Base-by-base conservation (phyloP, 2,888 invertebrate species). In the Crematogaster levior region DNA sequence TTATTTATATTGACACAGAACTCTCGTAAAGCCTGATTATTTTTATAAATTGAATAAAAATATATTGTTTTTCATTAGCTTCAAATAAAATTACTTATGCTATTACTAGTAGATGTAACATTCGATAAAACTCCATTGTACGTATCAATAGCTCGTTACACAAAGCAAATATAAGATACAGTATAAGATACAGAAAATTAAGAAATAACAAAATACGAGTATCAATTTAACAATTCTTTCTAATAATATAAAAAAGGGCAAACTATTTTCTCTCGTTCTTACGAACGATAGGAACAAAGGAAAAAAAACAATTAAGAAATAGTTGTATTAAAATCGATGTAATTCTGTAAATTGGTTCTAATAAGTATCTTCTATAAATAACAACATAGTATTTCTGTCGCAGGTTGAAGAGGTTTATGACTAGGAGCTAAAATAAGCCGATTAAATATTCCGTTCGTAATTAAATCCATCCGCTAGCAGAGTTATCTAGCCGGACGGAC, bases 221-320 rank as follows among this genome's bases (percentile, higher is more conserved):
- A 60, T 60, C n/a, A 10, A 58, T 58, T 34, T 10, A 34, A 34
- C 0, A 34, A 34, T 60, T 12, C 6, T 56, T 56, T 58, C 3
- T 30, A 15, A 61, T 12, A 37, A 9, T 15, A n/a, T 53, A 15
- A 18, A n/a, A 34, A 56, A 21, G 12, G 10, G 21, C 4, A 40
- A 60, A 60, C 37, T 24, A 18, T 56, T 65, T 3, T 40, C 4
- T 61, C 56, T 40, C n/a, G n/a, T n/a, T n/a, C n/a, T n/a, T n/a
- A n/a, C n/a, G n/a, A n/a, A n/a, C n/a, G 65, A 56, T 21, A 34
- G 3, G 1, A 34, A 48, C 4, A 73, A 73, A 66, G 75, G 73
- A 75, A 61, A 75, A 85, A 74, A 85, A 81, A 84, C n/a, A n/a
- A n/a, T n/a, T n/a, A n/a, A n/a, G 79, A 75, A 88, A 21, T 0